Conservation (phyloP, 2,113 vertebrate genomes). For the Neoarius graeffei region DNA sequence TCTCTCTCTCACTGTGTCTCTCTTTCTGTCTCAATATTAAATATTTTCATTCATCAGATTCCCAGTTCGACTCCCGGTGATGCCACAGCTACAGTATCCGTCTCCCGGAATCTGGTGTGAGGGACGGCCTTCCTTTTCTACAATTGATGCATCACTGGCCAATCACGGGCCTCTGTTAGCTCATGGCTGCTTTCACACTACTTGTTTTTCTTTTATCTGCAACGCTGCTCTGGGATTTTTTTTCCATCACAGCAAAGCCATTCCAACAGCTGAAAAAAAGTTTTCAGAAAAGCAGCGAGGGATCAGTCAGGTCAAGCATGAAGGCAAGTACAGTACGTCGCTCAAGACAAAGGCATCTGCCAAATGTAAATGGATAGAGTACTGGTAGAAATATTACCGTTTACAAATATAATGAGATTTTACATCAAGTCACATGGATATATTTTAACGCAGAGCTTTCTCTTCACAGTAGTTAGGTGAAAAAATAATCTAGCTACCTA, state of each 20-base stretch:
- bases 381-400: too few species aligned
- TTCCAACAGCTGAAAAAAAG: neutral
- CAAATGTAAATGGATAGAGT: too few species aligned
- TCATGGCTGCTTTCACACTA: neutral
- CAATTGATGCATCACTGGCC: neutral
- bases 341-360: too few species aligned
- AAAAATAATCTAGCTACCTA: too few species aligned
- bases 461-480: too few species aligned
- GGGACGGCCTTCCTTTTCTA: neutral
- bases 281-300: neutral
- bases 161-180: neutral
- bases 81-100: neutral
- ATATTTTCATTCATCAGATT: constrained; percentile 17
- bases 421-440: neutral
- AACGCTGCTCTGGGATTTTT: neutral
- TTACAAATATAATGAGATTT: neutral
- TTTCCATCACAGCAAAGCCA: neutral
- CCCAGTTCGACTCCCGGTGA: neutral
- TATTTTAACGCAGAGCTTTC: neutral
- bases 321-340: too few species aligned
- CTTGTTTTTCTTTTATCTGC: neutral
- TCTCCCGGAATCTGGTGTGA: neutral
- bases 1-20: neutral
- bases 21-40: neutral
- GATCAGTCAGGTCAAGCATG: neutral